A percentile compares a stretch with the other conserved stretches of the same genome.
Conservation (phyloP, 1,140 invertebrate genomes). For the Aphelenchoides fujianensis region DNA sequence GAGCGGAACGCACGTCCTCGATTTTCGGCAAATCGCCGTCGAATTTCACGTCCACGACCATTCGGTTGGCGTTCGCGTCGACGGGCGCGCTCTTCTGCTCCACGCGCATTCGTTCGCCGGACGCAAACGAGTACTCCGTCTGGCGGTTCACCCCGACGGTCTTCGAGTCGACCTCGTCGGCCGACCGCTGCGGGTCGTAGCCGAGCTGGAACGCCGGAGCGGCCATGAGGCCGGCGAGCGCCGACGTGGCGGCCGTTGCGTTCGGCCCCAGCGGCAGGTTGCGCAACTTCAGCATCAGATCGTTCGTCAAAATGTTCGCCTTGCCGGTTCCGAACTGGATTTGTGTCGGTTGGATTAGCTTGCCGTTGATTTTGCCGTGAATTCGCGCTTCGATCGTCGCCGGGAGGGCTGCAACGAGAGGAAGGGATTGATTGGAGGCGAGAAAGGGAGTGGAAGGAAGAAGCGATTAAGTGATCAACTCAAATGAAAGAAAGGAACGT, state of each 20-base stretch:
- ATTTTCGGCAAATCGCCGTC: constrained; percentile 39
- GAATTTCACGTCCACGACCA: constrained; percentile 44
- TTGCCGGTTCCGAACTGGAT: constrained; percentile 19
- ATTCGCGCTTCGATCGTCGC: constrained; percentile 17
- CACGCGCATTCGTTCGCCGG: constrained; percentile 39
- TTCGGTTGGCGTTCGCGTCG: constrained; percentile 1
- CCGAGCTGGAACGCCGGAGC: constrained; percentile 29
- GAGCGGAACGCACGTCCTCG: neutral
- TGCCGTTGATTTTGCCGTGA: constrained; percentile 30
- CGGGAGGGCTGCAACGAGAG: constrained; percentile 4
- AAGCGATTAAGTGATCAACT: too few relatives aligned
- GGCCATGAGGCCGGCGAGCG: constrained; percentile 31
- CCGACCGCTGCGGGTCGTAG: constrained; percentile 25
- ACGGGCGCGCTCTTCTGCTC: constrained; percentile 27
- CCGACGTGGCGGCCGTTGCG: constrained; percentile 1
- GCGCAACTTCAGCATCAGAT: constrained; percentile 36
- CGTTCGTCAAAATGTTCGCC: constrained; percentile 34
- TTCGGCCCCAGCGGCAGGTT: constrained; percentile 30
- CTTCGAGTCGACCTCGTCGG: constrained; percentile 6
- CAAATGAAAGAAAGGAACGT: too few relatives aligned
- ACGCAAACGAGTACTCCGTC: constrained; percentile 36
- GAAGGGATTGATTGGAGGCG: too few relatives aligned
- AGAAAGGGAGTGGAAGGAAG: too few relatives aligned
- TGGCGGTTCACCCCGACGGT: constrained; percentile 1
- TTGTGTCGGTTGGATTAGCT: constrained; percentile 8